Evolutionary conservation across 2,888 invertebrate species (phyloP).

Genomic region (Diadegma fenestrale): DNA sequence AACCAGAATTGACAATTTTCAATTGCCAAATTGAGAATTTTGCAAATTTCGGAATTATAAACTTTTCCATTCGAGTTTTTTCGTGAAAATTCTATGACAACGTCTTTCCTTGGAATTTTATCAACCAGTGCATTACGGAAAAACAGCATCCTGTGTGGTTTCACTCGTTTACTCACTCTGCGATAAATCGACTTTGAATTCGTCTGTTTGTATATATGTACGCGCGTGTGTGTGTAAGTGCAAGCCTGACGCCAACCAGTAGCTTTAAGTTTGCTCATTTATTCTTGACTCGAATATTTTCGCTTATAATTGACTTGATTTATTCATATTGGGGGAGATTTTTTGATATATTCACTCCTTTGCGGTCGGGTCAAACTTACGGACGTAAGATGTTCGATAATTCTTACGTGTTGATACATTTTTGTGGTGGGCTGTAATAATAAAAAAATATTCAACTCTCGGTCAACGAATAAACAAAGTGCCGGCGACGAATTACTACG

Average conservation of each 20-base stretch:
- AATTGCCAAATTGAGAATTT: too few relatives aligned
- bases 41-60: too few relatives aligned
- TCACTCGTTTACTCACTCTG: background rate
- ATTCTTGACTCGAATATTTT: slow-evolving; percentile 27
- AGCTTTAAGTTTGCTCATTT: slow-evolving; percentile 5
- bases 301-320: background rate
- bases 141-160: background rate
- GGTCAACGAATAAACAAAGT: background rate
- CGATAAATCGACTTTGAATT: background rate
- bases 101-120: background rate
- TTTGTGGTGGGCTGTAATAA: background rate
- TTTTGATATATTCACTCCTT: background rate
- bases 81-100: background rate
- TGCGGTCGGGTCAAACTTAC: background rate
- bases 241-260: slow-evolving; percentile 14
- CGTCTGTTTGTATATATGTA: background rate
- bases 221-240: background rate
- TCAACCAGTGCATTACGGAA: background rate
- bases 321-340: background rate
- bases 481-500: background rate
- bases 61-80: background rate
- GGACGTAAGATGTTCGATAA: background rate
- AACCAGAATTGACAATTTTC: too few relatives aligned
- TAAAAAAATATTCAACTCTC: background rate
- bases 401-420: background rate